phyloP scores from a whole-genome alignment of 2,797 vertebrate genomes.

The Catharus ustulatus region DNA sequence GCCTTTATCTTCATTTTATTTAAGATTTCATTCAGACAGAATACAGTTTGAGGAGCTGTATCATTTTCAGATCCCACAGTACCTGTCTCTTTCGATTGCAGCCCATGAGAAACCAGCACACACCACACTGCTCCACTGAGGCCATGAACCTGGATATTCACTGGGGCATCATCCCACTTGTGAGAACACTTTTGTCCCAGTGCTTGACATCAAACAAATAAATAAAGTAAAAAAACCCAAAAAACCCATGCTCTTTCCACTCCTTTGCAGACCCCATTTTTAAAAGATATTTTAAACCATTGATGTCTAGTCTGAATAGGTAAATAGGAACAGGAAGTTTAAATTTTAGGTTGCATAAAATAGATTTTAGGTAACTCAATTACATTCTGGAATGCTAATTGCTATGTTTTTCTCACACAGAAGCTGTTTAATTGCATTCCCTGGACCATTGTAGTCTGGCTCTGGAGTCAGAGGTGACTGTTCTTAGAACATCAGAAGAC shows the following conservation, averaged over 20 bases:
- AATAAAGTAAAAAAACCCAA: background rate
- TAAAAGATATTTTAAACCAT: background rate
- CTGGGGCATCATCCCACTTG: background rate
- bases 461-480: background rate
- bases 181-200: background rate
- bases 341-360: background rate
- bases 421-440: background rate
- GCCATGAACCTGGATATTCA: background rate
- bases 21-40: background rate
- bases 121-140: background rate
- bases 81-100: background rate
- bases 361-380: background rate
- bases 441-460: background rate
- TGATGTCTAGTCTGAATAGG: background rate
- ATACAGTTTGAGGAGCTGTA: background rate
- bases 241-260: background rate
- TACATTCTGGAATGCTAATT: background rate
- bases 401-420: background rate
- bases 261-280: background rate
- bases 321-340: background rate
- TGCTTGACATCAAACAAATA: background rate
- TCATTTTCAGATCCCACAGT: background rate
- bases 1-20: background rate
- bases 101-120: background rate
- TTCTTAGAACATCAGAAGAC: background rate